Evolutionary conservation across 2,888 invertebrate genomes (phyloP), one percentile per base, ranked within the genome.

Genomic region (Tridacna gigas): DNA sequence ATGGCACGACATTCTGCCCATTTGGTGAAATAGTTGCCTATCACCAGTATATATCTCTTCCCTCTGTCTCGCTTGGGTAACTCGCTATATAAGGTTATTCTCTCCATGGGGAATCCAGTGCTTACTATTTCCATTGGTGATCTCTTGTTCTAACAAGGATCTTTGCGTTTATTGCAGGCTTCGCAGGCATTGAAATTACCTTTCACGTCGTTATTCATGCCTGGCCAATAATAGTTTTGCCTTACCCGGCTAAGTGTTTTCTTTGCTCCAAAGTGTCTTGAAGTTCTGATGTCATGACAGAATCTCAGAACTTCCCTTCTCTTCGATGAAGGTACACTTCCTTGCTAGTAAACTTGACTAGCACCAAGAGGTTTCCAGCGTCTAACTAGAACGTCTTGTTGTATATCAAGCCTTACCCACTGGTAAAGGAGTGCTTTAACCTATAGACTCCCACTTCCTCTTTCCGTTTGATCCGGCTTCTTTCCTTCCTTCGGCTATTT

Each of bases 21-120:
- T 60, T 73, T 74, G 15, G 82, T 82, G 56, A 77, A 82, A 45
- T 81, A 77, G 25, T 82, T 79, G 5, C 48, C 71, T 37, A 79
- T 75, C 5, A 79, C 79, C 22, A 82, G 37, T n/a, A 82, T 74
- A 56, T 74, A 77, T 13, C 26, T 47, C 22, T 82, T 77, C 18
- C 74, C 74, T 11, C 25, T 15, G 18, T 77, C 74, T 7, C 74
- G 74, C 18, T 66, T 18, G 3, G 66, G 67, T 48, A 82, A 37
- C 18, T 61, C 73, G 22, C 77, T 82, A 45, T 75, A 75, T 0
- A 74, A 28, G 2, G 74, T 77, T 26, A 82, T 48, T 26, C 82
- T 25, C 7, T 82, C 82, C 77, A 82, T 74, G 7, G 81, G 77
- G 51, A 60, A 81, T 13, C 81, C 77, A 22, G 66, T 48, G 20